These are phyloP conservation scores for Peromyscus melanophrys DNA, from an alignment of 2,797 vertebrate species.

Conservation along the genomic window DNA sequence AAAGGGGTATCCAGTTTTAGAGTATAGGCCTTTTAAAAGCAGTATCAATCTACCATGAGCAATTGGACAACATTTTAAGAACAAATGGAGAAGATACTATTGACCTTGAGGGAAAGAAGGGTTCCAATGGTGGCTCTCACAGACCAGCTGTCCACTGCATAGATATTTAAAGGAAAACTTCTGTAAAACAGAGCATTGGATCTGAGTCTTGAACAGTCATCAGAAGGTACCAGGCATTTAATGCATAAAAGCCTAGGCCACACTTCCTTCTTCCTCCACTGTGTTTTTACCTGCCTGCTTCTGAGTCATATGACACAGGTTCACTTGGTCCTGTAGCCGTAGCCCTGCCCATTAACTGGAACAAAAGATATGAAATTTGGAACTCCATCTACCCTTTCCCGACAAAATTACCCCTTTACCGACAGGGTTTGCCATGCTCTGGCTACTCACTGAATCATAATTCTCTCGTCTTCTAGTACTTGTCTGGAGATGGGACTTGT, in stretches of 20 bases:
- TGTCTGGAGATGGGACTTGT: neutral
- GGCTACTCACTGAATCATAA: neutral
- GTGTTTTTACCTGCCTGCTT: constrained; percentile 7
- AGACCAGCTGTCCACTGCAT: neutral
- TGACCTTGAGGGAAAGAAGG: neutral
- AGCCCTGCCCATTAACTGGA: neutral
- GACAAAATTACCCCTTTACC: neutral
- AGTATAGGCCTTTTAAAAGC: neutral
- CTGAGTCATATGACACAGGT: neutral
- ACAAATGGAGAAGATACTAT: neutral
- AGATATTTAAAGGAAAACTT: neutral
- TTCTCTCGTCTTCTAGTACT: neutral
- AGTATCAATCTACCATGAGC: neutral
- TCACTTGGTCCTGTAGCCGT: neutral
- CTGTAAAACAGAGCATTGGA: neutral
- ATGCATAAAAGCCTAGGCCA: neutral
- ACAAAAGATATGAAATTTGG: constrained; percentile 36
- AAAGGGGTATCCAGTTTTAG: constrained; percentile 10
- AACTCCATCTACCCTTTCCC: neutral
- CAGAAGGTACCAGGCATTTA: neutral
- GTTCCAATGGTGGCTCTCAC: neutral
- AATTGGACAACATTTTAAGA: constrained; percentile 21
- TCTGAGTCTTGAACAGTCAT: neutral
- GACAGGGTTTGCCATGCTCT: neutral
- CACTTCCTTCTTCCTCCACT: neutral